Percentiles rank a stretch among this genome's conserved stretches.
Conservation (phyloP, 2,888 invertebrate genomes). For the Flexamia atlantica region DNA sequence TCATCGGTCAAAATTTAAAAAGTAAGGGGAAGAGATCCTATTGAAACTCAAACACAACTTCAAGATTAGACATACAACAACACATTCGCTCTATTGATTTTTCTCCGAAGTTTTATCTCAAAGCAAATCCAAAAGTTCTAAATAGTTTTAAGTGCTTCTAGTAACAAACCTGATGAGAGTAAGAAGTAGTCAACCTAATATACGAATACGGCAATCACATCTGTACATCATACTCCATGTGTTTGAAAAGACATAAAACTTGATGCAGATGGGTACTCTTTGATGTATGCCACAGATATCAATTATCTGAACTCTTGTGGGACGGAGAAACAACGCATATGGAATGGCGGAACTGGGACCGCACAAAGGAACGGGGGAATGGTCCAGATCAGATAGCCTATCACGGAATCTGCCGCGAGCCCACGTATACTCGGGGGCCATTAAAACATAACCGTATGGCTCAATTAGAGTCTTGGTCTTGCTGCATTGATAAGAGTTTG, state of each 20-base stretch:
- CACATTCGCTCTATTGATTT: too few relatives aligned
- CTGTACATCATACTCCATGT: not conserved
- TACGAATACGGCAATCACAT: too few relatives aligned
- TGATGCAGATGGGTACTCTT: not conserved
- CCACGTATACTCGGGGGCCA: not conserved
- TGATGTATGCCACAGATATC: not conserved
- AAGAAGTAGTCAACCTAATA: too few relatives aligned
- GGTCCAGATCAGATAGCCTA: slow-evolving; percentile 4
- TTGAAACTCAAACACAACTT: too few relatives aligned
- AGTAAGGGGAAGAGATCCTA: too few relatives aligned
- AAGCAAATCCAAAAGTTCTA: too few relatives aligned
- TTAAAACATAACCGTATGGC: not conserved
- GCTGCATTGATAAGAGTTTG: not conserved
- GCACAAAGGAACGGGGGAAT: slow-evolving; percentile 5
- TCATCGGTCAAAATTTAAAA: too few relatives aligned
- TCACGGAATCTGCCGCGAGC: not conserved
- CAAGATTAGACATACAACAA: too few relatives aligned
- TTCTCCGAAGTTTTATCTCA: too few relatives aligned
- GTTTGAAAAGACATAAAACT: not conserved
- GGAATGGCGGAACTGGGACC: not conserved
- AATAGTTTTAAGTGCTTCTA: too few relatives aligned
- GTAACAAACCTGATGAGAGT: too few relatives aligned
- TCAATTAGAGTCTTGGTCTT: not conserved
- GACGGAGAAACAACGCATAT: not conserved
- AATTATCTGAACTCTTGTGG: slow-evolving; percentile 4